Conservation (phyloP, 1,140 invertebrate genomes). For the Odontomachus brunneus region DNA sequence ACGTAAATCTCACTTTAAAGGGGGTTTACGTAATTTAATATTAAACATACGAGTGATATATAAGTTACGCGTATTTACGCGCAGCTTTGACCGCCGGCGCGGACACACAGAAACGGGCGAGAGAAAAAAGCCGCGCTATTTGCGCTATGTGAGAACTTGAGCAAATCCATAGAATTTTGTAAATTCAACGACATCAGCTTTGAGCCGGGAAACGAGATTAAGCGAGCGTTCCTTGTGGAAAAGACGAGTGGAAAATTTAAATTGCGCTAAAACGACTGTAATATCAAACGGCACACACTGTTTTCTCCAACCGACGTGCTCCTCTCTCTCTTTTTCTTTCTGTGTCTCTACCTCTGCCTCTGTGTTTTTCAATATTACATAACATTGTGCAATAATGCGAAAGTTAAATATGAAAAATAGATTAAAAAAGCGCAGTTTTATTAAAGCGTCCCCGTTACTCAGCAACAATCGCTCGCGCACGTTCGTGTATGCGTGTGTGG, state of each 20-base stretch:
- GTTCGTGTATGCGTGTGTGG: no score
- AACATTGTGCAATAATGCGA: no score
- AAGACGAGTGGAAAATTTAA: conserved; percentile 5
- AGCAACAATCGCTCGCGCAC: no score
- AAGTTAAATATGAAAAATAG: no score
- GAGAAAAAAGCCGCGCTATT: conserved; percentile 8
- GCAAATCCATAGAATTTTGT: conserved; percentile 43
- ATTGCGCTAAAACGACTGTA: conserved; percentile 18
- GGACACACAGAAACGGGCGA: not conserved
- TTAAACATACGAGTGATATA: conserved; percentile 28
- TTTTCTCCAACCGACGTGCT: no score
- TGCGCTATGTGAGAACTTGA: not conserved
- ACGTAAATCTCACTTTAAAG: conserved; percentile 32
- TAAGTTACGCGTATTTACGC: not conserved
- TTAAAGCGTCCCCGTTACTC: no score
- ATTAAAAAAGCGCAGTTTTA: no score
- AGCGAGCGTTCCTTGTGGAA: not conserved
- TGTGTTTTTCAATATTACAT: no score
- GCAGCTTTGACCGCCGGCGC: not conserved
- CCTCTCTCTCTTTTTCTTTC: no score
- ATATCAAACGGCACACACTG: conserved; percentile 15
- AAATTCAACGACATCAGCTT: conserved; percentile 30
- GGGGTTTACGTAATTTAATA: conserved; percentile 30
- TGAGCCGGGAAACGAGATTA: conserved; percentile 30
- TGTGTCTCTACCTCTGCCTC: no score